phyloP scores from a whole-genome alignment of 2,113 vertebrate genomes.

The Rhinopomastus cyanomelas region DNA sequence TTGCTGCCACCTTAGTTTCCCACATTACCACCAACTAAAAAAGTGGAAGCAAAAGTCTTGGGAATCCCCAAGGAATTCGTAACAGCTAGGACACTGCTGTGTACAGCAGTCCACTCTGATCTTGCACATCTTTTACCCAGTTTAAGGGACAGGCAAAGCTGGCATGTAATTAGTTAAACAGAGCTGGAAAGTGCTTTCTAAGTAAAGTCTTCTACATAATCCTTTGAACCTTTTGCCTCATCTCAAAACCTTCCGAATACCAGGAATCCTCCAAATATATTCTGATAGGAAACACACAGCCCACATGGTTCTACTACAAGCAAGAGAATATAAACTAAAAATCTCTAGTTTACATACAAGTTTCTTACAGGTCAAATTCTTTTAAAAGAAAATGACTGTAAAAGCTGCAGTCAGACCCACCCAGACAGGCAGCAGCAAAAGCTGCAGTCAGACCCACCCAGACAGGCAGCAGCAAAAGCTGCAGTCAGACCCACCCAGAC shows the following conservation, averaged over 20 bases:
- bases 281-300: not conserved
- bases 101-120: not conserved
- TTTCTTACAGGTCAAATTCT: not conserved
- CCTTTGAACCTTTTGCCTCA: not conserved
- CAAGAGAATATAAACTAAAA: not conserved
- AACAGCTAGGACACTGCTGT: not conserved
- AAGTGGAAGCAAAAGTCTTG: not conserved
- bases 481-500: not conserved
- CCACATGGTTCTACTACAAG: not conserved
- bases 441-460: no score
- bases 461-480: no score
- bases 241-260: not conserved
- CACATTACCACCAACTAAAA: not conserved
- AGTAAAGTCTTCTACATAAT: not conserved
- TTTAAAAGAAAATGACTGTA: not conserved
- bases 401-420: not conserved
- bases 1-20: not conserved
- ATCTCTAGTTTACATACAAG: not conserved
- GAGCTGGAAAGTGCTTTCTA: not conserved
- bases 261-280: not conserved
- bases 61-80: not conserved
- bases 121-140: not conserved
- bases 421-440: not conserved
- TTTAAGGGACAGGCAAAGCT: not conserved
- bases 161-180: not conserved